Evolutionary conservation across 2,797 vertebrate species (phyloP), one percentile per base, ranked within the genome.

Genomic region (Loris lydekkerianus): DNA sequence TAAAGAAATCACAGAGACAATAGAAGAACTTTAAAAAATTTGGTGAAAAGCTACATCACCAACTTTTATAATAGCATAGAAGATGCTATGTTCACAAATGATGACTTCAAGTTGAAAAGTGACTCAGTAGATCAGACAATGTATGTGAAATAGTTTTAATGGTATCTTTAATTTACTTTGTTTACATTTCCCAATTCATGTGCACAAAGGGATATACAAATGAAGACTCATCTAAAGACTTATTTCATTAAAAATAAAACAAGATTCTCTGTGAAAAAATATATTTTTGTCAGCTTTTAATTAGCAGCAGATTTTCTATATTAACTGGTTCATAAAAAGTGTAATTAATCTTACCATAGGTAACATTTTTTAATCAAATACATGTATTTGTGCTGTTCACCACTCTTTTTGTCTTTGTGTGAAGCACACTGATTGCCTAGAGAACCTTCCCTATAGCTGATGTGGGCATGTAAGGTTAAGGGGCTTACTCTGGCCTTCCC

Each of bases 101-200:
- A 83, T 91, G 8, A 85, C 27, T 63, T n/a, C 34, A 93, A 61
- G 7, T 81, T 65, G 25, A 81, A 96, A 81, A 94, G 34, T 81
- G 23, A 93, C n/a, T 85, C 37, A 11, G 13, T 93, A 60, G 80
- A 83, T 85, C n/a, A 85, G 23, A 75, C 63, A 23, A 31, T 76
- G 10, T 89, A 56, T 69, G 67, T 18, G 34, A 95, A 86, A 76
- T 70, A 25, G 1, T 49, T 93, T 95, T 82, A 67, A 53, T 21
- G 10, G 23, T 69, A 80, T 61, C 53, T 94, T 90, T 34, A 77
- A 40, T 77, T 69, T 73, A 88, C 13, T 77, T 90, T 85, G 15
- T 14, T 67, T 94, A 27, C 31, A 72, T 49, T 81, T 96, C 34
- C 18, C 3, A 49, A 37, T 77, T 85, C 31, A 5, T 49, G 69